Conservation (phyloP, 2,888 invertebrate genomes). For the Nemotelus pantherinus region DNA sequence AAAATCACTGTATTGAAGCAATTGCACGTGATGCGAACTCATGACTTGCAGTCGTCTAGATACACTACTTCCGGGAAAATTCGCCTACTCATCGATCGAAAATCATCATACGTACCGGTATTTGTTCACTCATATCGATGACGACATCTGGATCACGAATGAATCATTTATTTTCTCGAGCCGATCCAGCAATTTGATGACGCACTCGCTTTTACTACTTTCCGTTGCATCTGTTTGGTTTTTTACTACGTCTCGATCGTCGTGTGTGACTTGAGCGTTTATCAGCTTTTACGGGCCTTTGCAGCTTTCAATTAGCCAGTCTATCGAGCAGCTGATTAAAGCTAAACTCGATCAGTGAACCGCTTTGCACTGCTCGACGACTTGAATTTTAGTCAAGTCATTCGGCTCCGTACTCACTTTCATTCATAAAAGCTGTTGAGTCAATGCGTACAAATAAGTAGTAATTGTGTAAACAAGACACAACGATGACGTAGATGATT, state of each 20-base stretch:
- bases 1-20: too few relatives aligned
- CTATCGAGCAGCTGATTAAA: background rate
- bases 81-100: too few relatives aligned
- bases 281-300: background rate
- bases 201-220: background rate
- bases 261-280: background rate
- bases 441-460: background rate
- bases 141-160: too few relatives aligned
- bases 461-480: background rate
- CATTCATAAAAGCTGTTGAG: background rate
- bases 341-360: background rate
- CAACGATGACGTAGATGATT: background rate
- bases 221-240: background rate
- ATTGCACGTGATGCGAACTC: too few relatives aligned
- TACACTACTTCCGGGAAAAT: too few relatives aligned
- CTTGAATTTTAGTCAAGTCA: background rate
- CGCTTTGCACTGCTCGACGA: too few relatives aligned
- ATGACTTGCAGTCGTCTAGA: too few relatives aligned
- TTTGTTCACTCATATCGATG: too few relatives aligned
- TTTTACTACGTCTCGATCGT: background rate
- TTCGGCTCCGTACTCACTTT: background rate
- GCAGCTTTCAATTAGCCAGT: too few relatives aligned
- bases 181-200: background rate
- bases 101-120: too few relatives aligned
- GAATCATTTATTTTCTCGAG: background rate